Base-by-base conservation (phyloP, 2,888 invertebrate species). In the Cantharis lateralis region DNA sequence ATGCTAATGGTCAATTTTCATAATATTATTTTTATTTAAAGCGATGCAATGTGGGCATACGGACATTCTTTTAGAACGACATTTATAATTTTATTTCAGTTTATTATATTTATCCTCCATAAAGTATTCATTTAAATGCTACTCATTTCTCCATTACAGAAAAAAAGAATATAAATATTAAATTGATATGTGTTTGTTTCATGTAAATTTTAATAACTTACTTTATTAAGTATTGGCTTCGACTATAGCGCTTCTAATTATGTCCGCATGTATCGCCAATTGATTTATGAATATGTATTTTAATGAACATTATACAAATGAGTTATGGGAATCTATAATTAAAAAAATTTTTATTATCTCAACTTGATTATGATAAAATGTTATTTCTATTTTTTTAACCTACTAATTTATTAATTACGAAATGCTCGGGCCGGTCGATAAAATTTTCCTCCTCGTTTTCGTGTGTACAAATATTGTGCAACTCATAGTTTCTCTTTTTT, bases 1-100 rank as follows among this genome's bases (percentile, higher is more conserved):
- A 83, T 82, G 83, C 82, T 82, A 82, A 82, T 83, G 82, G 82
- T 81, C 81, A 80, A 82, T 83, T 83, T 82, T 82, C 82, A 83
- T 83, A 82, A 81, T 80, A 79, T 78, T 73, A 70, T 79, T 81
- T 80, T 82, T 82, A 79, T 82, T 81, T 75, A 78, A 78, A 80
- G 75, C 80, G 82, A 48, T n/a, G 48, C 48, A 48, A 81, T 82
- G 78, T 71, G 77, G 73, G 75, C 77, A 64, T 70, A 63, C 74
- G 78, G 69, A 64, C 70, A 76, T 81, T 80, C 48, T 80, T 81
- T 81, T 81, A 81, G 75, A 72, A 74, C 70, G 77, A 80, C 78
- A 77, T 78, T 80, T 48, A 48, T 74, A 76, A 72, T 76, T 76
- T 76, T 72, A 71, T 68, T 63, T 71, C 75, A 62, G 71, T 74